phyloP scores from a whole-genome alignment of 2,113 vertebrate species.

The Eretmochelys imbricata region DNA sequence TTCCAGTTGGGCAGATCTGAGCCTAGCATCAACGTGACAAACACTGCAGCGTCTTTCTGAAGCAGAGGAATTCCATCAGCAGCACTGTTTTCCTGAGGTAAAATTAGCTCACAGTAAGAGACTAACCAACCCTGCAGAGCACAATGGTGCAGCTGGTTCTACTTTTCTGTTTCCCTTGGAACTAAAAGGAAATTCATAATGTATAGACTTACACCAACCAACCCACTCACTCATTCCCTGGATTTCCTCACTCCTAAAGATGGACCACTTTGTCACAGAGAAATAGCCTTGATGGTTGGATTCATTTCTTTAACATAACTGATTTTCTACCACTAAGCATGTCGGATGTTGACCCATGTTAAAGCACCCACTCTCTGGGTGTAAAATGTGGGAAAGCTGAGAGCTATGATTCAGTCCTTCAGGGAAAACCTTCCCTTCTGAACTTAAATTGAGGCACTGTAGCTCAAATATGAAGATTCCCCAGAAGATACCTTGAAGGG shows the following conservation, averaged over 20 bases:
- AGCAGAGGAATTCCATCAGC: background rate
- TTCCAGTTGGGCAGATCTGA: background rate
- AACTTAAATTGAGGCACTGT: background rate
- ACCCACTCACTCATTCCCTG: background rate
- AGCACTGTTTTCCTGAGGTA: background rate
- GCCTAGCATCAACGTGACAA: background rate
- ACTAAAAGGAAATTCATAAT: background rate
- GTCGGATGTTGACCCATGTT: background rate
- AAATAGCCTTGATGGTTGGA: background rate
- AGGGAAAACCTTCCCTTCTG: background rate
- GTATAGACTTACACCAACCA: background rate
- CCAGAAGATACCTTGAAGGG: background rate
- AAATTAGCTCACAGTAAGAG: background rate
- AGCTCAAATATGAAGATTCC: constrained; percentile 1
- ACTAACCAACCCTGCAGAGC: background rate
- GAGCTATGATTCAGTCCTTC: no score
- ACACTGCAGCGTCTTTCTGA: background rate
- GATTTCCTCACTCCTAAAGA: background rate
- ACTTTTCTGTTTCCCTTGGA: background rate
- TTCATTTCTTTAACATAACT: background rate
- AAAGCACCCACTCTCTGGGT: background rate
- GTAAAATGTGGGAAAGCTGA: background rate
- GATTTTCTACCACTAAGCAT: background rate
- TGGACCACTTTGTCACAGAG: background rate
- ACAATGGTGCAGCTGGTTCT: background rate